These are phyloP conservation scores for Periophthalmus magnuspinnatus DNA, from an alignment of 2,797 vertebrate species.

Conservation along the genomic window DNA sequence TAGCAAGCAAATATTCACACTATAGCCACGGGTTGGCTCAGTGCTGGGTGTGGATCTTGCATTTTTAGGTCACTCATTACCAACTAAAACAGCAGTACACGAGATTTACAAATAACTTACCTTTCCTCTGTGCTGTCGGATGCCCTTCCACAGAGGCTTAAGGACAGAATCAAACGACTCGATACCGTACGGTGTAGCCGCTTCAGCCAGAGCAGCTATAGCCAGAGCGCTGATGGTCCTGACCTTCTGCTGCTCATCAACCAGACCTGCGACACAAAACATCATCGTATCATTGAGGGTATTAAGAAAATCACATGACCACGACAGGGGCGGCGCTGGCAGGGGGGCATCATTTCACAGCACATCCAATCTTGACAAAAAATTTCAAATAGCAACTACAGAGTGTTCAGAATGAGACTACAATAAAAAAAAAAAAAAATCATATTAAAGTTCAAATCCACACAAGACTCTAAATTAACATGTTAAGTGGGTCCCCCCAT, in stretches of 20 bases:
- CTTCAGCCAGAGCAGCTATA: constrained; percentile 96
- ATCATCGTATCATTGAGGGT: not conserved
- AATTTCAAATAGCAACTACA: no score
- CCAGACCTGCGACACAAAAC: constrained; percentile 80
- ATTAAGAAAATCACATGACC: not conserved
- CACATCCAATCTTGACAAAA: no score
- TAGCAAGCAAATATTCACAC: constrained; percentile 62
- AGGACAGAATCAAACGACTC: constrained; percentile 98
- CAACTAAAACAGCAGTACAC: not conserved
- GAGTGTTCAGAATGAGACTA: no score
- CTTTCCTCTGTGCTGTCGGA: constrained; percentile 98
- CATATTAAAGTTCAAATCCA: no score
- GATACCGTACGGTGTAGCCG: constrained; percentile 96
- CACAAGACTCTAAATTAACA: no score
- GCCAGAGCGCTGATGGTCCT: constrained; percentile 98
- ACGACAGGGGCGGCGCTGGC: not conserved
- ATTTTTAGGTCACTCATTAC: not conserved
- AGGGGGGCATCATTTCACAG: no score
- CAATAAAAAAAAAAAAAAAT: no score
- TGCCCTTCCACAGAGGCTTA: constrained; percentile 98
- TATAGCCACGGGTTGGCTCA: constrained; percentile 32
- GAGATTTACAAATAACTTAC: constrained; percentile 60
- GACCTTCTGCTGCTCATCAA: constrained; percentile 99
- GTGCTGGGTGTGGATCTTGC: constrained; percentile 51
- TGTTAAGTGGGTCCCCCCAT: no score